Base-by-base conservation (phyloP, 2,113 vertebrate species). In the Tretioscincus oriximinensis region DNA sequence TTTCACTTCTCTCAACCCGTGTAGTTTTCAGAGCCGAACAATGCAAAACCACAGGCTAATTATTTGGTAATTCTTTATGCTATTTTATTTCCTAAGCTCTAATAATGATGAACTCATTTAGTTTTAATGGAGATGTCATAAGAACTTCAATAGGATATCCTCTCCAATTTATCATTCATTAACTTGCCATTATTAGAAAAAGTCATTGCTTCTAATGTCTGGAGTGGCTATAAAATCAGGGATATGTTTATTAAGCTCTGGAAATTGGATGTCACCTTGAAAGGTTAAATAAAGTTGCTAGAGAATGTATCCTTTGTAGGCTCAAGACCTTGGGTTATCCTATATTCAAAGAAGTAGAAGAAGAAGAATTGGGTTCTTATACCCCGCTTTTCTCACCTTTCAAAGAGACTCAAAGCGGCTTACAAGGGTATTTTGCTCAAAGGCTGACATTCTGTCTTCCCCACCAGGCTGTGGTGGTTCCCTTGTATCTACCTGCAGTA, bases 151-250 rank as follows among this genome's bases (percentile, higher is more conserved):
- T 87, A 84, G 81, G 77, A 85, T 83, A 89, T 92, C 73, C 74
- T 45, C 49, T 85, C 82, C 90, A 90, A 92, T 94, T 92, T 90
- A 88, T 89, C 76, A 80, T 90, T 93, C 91, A 88, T 94, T 93
- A 94, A 92, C 81, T 81, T 88, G 80, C 89, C 89, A 71, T 88
- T 90, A 89, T 90, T 87, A 87, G 88, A 89, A 61, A 86, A 73
- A 72, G 85, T 88, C 49, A 24, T 86, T 85, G 64, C 80, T 54
- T 86, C 58, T 93, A 87, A 90, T 85, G 69, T 78, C 89, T 91
- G 88, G 68, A 82, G 51, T 83, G 86, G 63, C 83, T 85, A 80
- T 86, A 90, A 92, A 93, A 71, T 81, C 75, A 63, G 82, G 26
- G 64, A 5, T 75, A 86, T 0, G 1, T 73, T 61, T 58, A 78